Evolutionary conservation across 2,888 invertebrate species (phyloP).

Genomic region (Temnothorax rugatulus): DNA sequence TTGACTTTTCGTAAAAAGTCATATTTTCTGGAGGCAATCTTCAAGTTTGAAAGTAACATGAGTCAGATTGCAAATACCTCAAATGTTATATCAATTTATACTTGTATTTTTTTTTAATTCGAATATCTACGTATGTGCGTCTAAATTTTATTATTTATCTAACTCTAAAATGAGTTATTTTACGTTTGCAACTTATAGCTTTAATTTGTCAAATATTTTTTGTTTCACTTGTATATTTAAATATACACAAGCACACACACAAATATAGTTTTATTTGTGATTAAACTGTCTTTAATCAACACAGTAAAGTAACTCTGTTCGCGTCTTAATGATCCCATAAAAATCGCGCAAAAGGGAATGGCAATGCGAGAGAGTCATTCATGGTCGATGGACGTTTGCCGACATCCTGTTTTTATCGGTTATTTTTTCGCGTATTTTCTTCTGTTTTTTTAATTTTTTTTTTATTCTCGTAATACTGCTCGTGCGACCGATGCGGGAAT

Average conservation of each 20-base stretch:
- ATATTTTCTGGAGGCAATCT: constrained; percentile 14
- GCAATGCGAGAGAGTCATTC: constrained; percentile 6
- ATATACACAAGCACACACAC: neutral
- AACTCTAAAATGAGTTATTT: neutral
- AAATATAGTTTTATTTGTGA: neutral
- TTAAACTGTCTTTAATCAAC: neutral
- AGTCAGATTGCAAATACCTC: constrained; percentile 10
- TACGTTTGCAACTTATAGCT: neutral
- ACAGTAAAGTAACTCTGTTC: neutral
- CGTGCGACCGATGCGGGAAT: constrained; percentile 56
- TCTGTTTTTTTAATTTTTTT: constrained; percentile 37
- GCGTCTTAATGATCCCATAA: neutral
- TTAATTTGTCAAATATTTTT: neutral
- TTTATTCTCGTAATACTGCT: constrained; percentile 25
- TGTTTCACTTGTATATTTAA: neutral
- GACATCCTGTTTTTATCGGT: neutral
- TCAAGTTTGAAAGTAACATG: neutral
- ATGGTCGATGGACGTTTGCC: neutral
- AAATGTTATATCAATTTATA: neutral
- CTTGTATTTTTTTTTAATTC: neutral
- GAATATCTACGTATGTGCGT: neutral
- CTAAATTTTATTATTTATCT: constrained; percentile 5
- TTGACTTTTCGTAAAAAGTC: neutral
- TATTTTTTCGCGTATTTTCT: neutral
- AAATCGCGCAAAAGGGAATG: neutral